These are phyloP conservation scores for Cavia aperea DNA, from an alignment of 2,113 vertebrate genomes.

Conservation along the genomic window DNA sequence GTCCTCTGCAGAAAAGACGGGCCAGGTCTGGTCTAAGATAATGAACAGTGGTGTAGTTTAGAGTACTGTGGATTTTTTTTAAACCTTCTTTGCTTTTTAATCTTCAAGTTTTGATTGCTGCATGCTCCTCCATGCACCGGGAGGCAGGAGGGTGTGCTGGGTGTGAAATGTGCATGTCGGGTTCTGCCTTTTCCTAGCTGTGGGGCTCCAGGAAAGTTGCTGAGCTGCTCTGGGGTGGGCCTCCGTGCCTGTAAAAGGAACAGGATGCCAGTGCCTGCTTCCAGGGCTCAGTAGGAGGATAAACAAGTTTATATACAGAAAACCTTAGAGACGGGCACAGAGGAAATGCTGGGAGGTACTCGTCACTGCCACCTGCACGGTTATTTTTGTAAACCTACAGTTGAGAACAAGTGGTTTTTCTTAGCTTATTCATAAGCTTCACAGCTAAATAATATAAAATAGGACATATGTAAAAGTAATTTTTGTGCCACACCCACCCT, in stretches of 20 bases:
- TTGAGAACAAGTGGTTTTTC: neutral
- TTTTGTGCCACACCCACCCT: neutral
- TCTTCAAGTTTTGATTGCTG: neutral
- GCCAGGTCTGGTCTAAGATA: neutral
- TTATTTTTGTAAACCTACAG: neutral
- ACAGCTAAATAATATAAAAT: neutral
- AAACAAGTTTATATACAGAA: neutral
- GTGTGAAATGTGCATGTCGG: neutral
- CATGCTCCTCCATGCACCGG: neutral
- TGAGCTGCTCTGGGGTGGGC: neutral
- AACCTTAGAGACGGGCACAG: neutral
- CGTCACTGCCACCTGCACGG: neutral
- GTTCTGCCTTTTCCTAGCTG: neutral
- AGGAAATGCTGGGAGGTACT: neutral
- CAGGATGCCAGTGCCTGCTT: neutral
- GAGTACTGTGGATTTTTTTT: neutral
- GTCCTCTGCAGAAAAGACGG: neutral
- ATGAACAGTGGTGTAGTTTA: neutral
- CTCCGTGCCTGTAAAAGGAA: neutral
- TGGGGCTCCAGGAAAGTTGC: neutral
- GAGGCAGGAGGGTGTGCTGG: neutral
- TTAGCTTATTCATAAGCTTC: neutral
- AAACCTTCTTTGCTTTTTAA: neutral
- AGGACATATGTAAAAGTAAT: neutral
- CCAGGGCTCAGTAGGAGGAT: neutral